These are phyloP conservation scores for Osmerus eperlanus DNA, from an alignment of 2,113 vertebrate species.

Conservation along the genomic window DNA sequence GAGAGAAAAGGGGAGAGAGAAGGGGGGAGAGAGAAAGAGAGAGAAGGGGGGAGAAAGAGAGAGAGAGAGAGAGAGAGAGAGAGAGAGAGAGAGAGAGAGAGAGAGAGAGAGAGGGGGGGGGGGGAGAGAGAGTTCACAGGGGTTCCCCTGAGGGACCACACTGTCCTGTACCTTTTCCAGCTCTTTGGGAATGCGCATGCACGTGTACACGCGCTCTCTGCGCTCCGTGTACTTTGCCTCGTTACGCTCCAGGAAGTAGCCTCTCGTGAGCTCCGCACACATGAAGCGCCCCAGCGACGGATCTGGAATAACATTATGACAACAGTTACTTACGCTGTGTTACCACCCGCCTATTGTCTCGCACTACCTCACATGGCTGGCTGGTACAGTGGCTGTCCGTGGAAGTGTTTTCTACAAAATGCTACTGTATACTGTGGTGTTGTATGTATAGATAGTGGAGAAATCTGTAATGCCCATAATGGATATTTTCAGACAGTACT, in stretches of 20 bases:
- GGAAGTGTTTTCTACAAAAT: not conserved
- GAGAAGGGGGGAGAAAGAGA: not conserved
- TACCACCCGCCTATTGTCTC: conserved; percentile 38
- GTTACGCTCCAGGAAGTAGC: conserved; percentile 98
- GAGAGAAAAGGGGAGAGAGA: too few relatives aligned
- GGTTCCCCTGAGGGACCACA: not conserved
- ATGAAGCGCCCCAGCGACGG: conserved; percentile 90
- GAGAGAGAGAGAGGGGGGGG: not conserved
- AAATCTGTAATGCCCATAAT: too few relatives aligned
- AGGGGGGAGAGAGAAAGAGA: too few relatives aligned
- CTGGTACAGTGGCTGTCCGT: not conserved
- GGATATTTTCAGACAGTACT: too few relatives aligned
- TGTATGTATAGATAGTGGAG: too few relatives aligned
- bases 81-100: not conserved
- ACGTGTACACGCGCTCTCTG: conserved; percentile 93
- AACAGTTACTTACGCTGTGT: conserved; percentile 31
- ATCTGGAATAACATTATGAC: conserved; percentile 73
- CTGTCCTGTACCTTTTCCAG: conserved; percentile 85
- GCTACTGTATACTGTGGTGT: too few relatives aligned
- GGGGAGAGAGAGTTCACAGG: not conserved
- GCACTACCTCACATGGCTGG: conserved; percentile 15
- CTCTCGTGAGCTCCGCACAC: conserved; percentile 90
- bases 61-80: not conserved
- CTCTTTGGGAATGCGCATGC: conserved; percentile 95
- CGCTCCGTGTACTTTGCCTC: conserved; percentile 96